Conservation (phyloP, 2,113 vertebrate genomes). For the Callocephalon fimbriatum region DNA sequence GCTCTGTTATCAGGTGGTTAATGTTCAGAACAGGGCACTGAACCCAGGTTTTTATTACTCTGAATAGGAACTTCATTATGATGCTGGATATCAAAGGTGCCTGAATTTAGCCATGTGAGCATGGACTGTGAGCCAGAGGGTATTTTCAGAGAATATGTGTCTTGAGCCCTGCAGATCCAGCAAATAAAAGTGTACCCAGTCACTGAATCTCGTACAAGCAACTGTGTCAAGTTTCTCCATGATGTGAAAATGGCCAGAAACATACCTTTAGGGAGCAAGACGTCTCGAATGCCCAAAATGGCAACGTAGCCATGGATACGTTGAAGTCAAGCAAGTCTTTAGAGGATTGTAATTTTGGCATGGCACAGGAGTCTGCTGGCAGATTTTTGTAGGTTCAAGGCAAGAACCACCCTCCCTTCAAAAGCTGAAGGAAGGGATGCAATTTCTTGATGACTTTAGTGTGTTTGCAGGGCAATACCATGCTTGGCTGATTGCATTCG, state of each 20-base stretch:
- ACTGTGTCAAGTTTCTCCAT: background rate
- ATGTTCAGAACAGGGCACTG: background rate
- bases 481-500: background rate
- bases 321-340: background rate
- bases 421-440: background rate
- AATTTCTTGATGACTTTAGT: background rate
- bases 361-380: rapidly evolving
- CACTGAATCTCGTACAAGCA: background rate
- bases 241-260: background rate
- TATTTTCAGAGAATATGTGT: background rate
- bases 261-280: background rate
- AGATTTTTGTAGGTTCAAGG: background rate
- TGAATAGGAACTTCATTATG: background rate
- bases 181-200: background rate
- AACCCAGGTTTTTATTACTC: rapidly evolving
- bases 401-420: background rate
- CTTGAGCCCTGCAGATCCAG: background rate
- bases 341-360: background rate
- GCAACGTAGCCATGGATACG: rapidly evolving
- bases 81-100: background rate
- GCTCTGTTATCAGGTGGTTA: background rate
- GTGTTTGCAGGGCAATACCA: background rate
- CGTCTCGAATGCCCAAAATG: background rate
- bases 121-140: background rate
- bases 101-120: background rate